Percentiles rank a stretch among this genome's conserved stretches.
Conservation (phyloP, 2,113 vertebrate species). For the Dipodomys stephensi region DNA sequence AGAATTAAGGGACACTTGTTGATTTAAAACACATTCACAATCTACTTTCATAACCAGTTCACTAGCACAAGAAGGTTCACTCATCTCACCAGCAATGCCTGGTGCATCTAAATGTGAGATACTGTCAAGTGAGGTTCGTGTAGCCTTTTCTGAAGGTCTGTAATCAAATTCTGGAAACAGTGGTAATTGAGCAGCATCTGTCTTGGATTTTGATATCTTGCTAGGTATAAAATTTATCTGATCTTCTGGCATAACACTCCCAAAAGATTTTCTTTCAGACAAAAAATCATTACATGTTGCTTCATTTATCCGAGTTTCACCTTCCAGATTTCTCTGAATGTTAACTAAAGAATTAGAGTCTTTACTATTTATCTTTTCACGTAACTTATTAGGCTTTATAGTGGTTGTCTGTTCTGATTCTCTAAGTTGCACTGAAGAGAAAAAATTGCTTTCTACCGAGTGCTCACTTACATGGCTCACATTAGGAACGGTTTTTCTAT, state of each 20-base stretch:
- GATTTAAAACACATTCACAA: conserved; percentile 69
- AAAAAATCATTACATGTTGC: conserved; percentile 37
- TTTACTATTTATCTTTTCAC: conserved; percentile 36
- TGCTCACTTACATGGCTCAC: background rate
- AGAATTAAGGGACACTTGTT: conserved; percentile 67
- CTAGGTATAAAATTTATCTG: conserved; percentile 41
- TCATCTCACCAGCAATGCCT: conserved; percentile 33
- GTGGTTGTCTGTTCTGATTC: conserved; percentile 36
- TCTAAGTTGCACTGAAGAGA: background rate
- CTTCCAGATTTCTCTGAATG: conserved; percentile 50
- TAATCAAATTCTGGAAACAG: conserved; percentile 51
- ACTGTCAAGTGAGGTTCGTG: background rate
- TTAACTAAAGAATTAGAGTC: conserved; percentile 26
- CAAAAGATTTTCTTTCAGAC: conserved; percentile 57
- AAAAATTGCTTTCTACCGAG: conserved; percentile 46
- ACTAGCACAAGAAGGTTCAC: conserved; percentile 58
- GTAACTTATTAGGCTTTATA: background rate
- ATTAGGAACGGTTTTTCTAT: conserved; percentile 47
- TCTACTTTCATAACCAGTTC: conserved; percentile 46
- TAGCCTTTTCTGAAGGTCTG: conserved; percentile 48
- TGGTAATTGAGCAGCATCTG: conserved; percentile 28
- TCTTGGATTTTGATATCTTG: conserved; percentile 49
- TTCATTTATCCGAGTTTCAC: conserved; percentile 52
- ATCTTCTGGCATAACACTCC: conserved; percentile 40
- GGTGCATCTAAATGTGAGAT: conserved; percentile 65